Conservation (phyloP, 2,797 vertebrate species). For the Podarcis siculus region DNA sequence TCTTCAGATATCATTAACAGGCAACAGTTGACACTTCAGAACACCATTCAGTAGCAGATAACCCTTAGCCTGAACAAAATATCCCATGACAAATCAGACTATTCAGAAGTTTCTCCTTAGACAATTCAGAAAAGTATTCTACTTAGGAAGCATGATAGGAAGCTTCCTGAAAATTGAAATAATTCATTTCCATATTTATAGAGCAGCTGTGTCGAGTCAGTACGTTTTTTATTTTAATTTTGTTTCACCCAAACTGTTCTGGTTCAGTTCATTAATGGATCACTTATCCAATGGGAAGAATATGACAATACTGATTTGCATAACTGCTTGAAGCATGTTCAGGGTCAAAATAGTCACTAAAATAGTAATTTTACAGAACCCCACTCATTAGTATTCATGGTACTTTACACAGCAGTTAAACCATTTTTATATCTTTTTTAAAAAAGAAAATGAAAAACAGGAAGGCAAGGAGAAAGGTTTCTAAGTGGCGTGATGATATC, state of each 20-base stretch:
- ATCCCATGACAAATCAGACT: neutral
- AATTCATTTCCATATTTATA: neutral
- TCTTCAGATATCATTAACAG: neutral
- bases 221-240: neutral
- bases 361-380: neutral
- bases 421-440: neutral
- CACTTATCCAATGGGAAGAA: neutral
- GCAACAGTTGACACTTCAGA: neutral
- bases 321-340: neutral
- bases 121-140: constrained; percentile 14
- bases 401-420: neutral
- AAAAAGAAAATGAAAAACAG: neutral
- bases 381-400: neutral
- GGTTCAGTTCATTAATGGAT: neutral
- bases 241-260: neutral
- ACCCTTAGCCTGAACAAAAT: neutral
- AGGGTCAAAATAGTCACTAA: neutral
- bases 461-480: neutral
- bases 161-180: neutral
- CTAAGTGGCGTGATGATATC: neutral
- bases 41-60: neutral
- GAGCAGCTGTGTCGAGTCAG: neutral
- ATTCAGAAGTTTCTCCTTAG: neutral
- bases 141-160: neutral
- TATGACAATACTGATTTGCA: neutral